Evolutionary conservation across 2,888 invertebrate species (phyloP), one percentile per base, ranked within the genome.

Genomic region (Melieria omissa): DNA sequence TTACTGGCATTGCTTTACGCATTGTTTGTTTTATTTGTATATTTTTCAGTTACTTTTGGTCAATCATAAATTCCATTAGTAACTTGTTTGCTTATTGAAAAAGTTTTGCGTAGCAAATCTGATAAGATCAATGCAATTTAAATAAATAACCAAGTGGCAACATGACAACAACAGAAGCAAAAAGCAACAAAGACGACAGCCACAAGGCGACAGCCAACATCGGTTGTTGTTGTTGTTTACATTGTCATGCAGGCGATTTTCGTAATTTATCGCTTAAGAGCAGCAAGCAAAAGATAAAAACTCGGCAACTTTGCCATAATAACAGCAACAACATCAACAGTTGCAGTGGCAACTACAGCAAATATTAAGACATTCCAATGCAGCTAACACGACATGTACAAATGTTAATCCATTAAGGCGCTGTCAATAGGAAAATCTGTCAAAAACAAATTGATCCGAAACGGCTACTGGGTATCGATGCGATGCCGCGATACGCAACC

Each of bases 381-480:
- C 65, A 74, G 49, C 66, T 64, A 83, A 84, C 83, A 78, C 82
- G 84, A 83, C 85, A 80, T 79, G 76, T 81, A 84, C 83, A 82
- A 84, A 84, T 84, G 82, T 80, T 84, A 83, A 84, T 83, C 84
- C 84, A 84, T 84, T 84, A 83, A 81, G 79, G 76, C 79, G 79
- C 83, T 84, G 84, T 84, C 84, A 84, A 84, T 84, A 79, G 81
- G 73, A 79, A 83, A 83, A 84, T 84, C 81, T 81, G 84, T 84
- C 84, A 84, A 81, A 81, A 77, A 75, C 74, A 76, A 77, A 77
- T 78, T 76, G 76, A 76, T 76, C 72, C 72, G 69, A 65, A 65
- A 71, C 60, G 58, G 71, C 71, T 71, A 71, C 71, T 71, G 71
- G 71, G 54, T 65, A 65, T 41, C 8, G 10, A 65, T 47, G 67